Evolutionary conservation across 2,888 invertebrate species (phyloP).

Genomic region (Gymnosoma rotundatum): DNA sequence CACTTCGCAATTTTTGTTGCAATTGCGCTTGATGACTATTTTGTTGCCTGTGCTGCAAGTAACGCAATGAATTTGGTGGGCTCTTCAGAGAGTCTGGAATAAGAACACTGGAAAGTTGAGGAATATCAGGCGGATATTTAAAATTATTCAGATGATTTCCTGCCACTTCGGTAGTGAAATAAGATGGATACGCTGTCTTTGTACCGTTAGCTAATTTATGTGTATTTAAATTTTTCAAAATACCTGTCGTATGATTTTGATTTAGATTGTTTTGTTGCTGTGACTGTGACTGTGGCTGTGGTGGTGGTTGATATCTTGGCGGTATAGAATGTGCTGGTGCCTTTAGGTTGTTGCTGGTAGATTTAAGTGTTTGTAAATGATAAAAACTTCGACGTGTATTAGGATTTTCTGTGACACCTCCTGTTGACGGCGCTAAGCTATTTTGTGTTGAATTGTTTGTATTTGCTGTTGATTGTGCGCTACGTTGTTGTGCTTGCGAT

Average conservation of each 20-base stretch:
- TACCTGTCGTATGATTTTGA: slow-evolving; percentile 85
- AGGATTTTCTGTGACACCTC: slow-evolving; percentile 41
- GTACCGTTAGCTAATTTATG: slow-evolving; percentile 48
- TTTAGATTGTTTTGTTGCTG: slow-evolving; percentile 87
- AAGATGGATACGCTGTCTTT: slow-evolving; percentile 57
- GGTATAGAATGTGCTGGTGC: slow-evolving; percentile 84
- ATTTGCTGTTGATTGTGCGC: slow-evolving; percentile 75
- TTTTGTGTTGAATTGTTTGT: slow-evolving; percentile 41
- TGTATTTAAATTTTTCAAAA: slow-evolving; percentile 78
- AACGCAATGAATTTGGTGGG: slow-evolving; percentile 74
- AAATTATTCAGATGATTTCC: slow-evolving; percentile 74
- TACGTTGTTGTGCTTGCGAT: slow-evolving; percentile 71
- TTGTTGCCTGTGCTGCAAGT: slow-evolving; percentile 74
- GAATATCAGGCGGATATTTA: slow-evolving; percentile 82
- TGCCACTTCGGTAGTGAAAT: slow-evolving; percentile 61
- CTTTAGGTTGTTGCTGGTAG: slow-evolving; percentile 72
- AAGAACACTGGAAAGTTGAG: slow-evolving; percentile 82
- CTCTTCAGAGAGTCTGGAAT: slow-evolving; percentile 81
- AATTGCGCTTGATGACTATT: slow-evolving; percentile 69
- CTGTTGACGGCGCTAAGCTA: slow-evolving; percentile 19
- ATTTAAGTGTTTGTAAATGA: slow-evolving; percentile 69
- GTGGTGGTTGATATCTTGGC: slow-evolving; percentile 91
- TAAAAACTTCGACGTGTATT: slow-evolving; percentile 57
- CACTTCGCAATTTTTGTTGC: slow-evolving; percentile 62
- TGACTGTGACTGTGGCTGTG: slow-evolving; percentile 87